A percentile compares a stretch with the other conserved stretches of the same genome.
Evolutionary conservation across 2,797 vertebrate species (phyloP).

Genomic region (Parambassis ranga): DNA sequence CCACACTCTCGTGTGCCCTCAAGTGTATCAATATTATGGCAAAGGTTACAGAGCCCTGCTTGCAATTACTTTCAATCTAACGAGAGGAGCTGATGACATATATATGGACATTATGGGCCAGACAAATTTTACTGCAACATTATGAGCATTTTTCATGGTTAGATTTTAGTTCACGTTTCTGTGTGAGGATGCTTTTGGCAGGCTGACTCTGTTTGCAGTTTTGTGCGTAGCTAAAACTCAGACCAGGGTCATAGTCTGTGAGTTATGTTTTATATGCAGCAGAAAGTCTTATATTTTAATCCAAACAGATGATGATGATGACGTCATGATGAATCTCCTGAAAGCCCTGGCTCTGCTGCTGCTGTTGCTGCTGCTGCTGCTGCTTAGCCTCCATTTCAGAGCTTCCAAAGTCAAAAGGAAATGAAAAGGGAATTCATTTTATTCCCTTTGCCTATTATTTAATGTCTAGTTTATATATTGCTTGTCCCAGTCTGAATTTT

Average conservation of each 20-base stretch:
- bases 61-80: constrained; percentile 57
- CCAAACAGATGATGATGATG: constrained; percentile 39
- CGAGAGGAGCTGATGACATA: constrained; percentile 53
- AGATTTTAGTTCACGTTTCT: constrained; percentile 25
- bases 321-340: constrained; percentile 48
- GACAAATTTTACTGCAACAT: constrained; percentile 18
- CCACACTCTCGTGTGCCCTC: constrained; percentile 21
- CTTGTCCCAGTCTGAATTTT: constrained; percentile 44
- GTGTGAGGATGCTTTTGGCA: neutral
- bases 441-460: constrained; percentile 34
- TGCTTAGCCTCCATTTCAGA: constrained; percentile 35
- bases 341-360: constrained; percentile 24
- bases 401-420: constrained; percentile 48
- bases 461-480: constrained; percentile 41
- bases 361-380: constrained; percentile 28
- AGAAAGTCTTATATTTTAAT: constrained; percentile 42
- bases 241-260: constrained; percentile 26
- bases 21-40: constrained; percentile 49
- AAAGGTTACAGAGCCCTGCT: constrained; percentile 22
- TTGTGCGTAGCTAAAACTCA: constrained; percentile 11
- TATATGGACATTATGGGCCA: constrained; percentile 45
- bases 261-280: constrained; percentile 32
- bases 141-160: constrained; percentile 33
- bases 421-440: constrained; percentile 57
- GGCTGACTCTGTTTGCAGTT: neutral